Conservation (phyloP, 2,888 invertebrate species). For the Spatulosminthurus flaviceps region DNA sequence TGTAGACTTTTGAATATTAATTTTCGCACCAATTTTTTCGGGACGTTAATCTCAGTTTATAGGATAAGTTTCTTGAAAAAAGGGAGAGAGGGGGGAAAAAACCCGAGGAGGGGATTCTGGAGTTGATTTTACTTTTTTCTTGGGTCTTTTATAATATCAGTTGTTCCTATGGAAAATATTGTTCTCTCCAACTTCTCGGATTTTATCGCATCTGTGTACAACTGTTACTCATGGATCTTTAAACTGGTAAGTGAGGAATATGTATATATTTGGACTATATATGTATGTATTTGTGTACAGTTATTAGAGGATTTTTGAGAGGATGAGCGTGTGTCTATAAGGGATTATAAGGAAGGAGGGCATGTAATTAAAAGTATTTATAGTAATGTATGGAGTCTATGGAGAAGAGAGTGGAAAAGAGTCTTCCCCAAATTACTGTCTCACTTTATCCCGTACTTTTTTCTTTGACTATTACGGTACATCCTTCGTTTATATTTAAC, state of each 20-base stretch:
- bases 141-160: neutral
- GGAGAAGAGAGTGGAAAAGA: too few species aligned
- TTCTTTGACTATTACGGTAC: slow-evolving; percentile 10
- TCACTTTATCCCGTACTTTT: slow-evolving; percentile 12
- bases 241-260: slow-evolving; percentile 42
- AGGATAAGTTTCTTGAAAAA: too few species aligned
- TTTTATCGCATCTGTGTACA: slow-evolving; percentile 21
- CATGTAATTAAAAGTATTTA: too few species aligned
- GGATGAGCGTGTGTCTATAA: too few species aligned
- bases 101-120: neutral
- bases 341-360: too few species aligned
- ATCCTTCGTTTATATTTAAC: neutral
- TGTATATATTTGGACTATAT: too few species aligned
- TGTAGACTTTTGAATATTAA: too few species aligned
- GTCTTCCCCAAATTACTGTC: neutral
- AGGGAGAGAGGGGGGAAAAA: too few species aligned
- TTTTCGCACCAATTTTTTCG: too few species aligned
- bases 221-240: slow-evolving; percentile 40
- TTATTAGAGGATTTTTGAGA: neutral
- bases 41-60: neutral
- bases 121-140: neutral
- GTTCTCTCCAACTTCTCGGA: slow-evolving; percentile 20
- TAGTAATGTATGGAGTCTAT: too few species aligned
- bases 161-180: slow-evolving; percentile 30
- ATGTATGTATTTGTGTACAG: too few species aligned